Conservation (phyloP, 2,113 vertebrate genomes). For the human region GRCh38 chr3:2859501-2860000, state of each 20-base stretch:
- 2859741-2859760: not conserved
- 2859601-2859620: not conserved
- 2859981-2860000: not conserved
- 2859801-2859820: not conserved
- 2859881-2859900: not conserved
- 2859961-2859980: not conserved
- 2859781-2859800: not conserved
- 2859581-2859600: not conserved
- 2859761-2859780: not conserved
- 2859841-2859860: not conserved
- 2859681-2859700: not conserved
- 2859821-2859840: not conserved
- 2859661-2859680: not conserved
- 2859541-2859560: too few species aligned
- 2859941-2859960: not conserved
- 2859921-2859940: not conserved
- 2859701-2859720: not conserved
- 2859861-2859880: not conserved
- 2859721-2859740: not conserved
- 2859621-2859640: not conserved
- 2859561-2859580: not conserved
- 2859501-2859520: not conserved
- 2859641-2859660: not conserved
- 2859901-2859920: not conserved
- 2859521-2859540: not conserved